Percentiles rank a stretch among this genome's conserved stretches.
These are phyloP conservation scores for Oryzias javanicus DNA, from an alignment of 2,113 vertebrate species.

Conservation along the genomic window DNA sequence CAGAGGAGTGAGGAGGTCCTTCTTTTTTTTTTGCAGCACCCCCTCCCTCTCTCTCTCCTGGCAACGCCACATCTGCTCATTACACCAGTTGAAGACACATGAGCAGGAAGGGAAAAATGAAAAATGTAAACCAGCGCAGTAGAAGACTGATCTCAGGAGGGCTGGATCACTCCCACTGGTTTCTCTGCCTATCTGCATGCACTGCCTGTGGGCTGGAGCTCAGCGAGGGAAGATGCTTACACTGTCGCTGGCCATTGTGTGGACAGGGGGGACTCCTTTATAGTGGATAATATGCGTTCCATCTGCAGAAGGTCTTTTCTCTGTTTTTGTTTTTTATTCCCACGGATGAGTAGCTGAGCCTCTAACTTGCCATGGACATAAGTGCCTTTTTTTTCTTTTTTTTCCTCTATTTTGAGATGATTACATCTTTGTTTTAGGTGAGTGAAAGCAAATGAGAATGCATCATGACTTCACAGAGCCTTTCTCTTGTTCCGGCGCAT, in stretches of 20 bases:
- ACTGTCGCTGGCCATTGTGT: conserved; percentile 64
- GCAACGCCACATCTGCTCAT: conserved; percentile 46
- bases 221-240: conserved; percentile 64
- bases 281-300: conserved; percentile 60
- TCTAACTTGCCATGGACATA: conserved; percentile 57
- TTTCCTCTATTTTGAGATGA: conserved; percentile 33
- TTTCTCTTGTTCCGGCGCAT: conserved; percentile 19
- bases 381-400: conserved; percentile 50
- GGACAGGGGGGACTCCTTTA: conserved; percentile 54
- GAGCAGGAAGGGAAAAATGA: conserved; percentile 47
- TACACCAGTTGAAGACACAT: conserved; percentile 38
- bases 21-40: conserved; percentile 26
- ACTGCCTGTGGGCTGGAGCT: conserved; percentile 51
- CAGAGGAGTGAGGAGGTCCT: conserved; percentile 54
- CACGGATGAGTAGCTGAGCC: conserved; percentile 41
- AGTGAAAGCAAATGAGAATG: conserved; percentile 10
- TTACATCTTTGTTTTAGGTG: conserved; percentile 29
- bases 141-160: conserved; percentile 57
- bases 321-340: conserved; percentile 41
- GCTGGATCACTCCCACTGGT: conserved; percentile 72
- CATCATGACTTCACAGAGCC: conserved; percentile 12
- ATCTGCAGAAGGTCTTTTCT: conserved; percentile 40
- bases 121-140: conserved; percentile 63
- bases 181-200: conserved; percentile 58
- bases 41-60: conserved; percentile 23